Evolutionary conservation across 2,888 invertebrate genomes (phyloP).

Genomic region (Rhaphigaster nebulosa): DNA sequence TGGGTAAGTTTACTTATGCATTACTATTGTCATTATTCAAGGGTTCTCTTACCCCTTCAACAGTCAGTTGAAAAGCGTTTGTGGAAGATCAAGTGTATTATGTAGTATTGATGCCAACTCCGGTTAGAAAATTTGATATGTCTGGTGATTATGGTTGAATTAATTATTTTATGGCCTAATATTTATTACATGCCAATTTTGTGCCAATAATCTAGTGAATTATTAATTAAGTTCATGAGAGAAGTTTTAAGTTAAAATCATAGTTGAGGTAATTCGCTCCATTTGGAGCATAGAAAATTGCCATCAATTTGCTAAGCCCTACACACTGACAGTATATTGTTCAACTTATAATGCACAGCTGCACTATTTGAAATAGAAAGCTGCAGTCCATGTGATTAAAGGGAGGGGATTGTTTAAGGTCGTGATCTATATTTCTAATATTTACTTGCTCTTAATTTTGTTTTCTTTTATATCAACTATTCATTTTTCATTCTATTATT

Average conservation of each 20-base stretch:
- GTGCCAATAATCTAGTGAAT: neutral
- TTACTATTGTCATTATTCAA: neutral
- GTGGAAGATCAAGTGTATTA: neutral
- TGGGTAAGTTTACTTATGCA: slow-evolving; percentile 72
- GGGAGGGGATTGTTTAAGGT: slow-evolving; percentile 24
- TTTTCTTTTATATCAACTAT: neutral
- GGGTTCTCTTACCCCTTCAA: neutral
- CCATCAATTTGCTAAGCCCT: neutral
- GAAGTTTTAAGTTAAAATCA: neutral
- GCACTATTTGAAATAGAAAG: slow-evolving; percentile 9
- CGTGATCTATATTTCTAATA: slow-evolving; percentile 28
- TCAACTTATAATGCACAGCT: neutral
- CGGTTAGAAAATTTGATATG: neutral
- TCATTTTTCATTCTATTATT: neutral
- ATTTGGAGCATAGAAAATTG: neutral
- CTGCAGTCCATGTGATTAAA: neutral
- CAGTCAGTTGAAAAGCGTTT: neutral
- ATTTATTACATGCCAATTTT: neutral
- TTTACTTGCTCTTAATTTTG: neutral
- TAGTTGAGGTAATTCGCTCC: neutral
- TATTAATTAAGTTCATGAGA: neutral
- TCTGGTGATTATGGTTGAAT: neutral
- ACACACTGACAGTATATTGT: neutral
- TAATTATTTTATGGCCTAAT: neutral
- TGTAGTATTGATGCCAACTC: neutral